Conservation (phyloP, 2,113 vertebrate species). For the Psephotus haematonotus region DNA sequence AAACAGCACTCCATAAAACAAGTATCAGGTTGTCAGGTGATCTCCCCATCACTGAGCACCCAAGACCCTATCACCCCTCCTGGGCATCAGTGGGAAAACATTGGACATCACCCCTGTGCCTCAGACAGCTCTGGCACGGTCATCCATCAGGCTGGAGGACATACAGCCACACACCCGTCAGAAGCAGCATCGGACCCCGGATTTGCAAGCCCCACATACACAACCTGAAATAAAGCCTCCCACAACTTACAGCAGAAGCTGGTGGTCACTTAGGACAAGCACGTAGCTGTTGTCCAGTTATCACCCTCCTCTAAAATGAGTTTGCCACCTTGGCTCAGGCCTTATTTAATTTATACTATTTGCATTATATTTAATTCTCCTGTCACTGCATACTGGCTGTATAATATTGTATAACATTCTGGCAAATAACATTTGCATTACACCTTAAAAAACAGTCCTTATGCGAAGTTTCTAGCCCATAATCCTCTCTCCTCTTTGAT, state of each 20-base stretch:
- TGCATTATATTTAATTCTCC: background rate
- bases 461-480: background rate
- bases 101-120: background rate
- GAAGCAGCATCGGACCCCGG: background rate
- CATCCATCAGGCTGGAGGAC: background rate
- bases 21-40: background rate
- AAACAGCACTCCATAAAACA: background rate
- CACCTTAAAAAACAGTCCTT: background rate
- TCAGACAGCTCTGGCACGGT: background rate
- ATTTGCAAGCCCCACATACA: background rate
- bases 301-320: background rate
- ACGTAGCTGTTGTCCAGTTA: background rate
- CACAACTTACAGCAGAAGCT: background rate
- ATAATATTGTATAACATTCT: background rate
- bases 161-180: background rate
- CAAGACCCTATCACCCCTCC: background rate
- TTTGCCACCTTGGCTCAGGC: background rate
- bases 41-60: background rate
- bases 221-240: background rate
- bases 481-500: background rate
- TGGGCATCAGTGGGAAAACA: background rate
- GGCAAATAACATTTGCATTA: accelerated
- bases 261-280: background rate
- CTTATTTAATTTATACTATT: background rate
- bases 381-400: accelerated